These are phyloP conservation scores for Dysdera silvatica DNA, from an alignment of 1,140 invertebrate species.

Conservation along the genomic window DNA sequence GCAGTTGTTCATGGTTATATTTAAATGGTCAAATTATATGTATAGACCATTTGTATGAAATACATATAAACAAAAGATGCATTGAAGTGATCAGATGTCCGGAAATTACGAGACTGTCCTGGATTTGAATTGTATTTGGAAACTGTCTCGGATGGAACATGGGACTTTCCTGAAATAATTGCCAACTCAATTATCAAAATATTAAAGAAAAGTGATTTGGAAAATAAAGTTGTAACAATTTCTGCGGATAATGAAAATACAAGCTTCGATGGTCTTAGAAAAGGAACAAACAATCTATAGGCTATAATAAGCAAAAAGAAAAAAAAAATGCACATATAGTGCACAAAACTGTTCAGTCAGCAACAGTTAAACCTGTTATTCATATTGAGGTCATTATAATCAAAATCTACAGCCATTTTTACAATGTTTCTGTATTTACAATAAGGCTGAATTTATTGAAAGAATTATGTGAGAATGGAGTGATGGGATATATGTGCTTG, in stretches of 20 bases:
- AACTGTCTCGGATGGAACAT: too few relatives aligned
- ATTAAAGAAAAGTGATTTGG: too few relatives aligned
- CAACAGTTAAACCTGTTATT: neutral
- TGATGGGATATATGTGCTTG: neutral
- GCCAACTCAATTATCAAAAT: too few relatives aligned
- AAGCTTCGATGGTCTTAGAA: neutral
- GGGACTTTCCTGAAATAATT: too few relatives aligned
- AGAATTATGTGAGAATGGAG: neutral
- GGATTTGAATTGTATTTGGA: too few relatives aligned
- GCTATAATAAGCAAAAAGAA: neutral
- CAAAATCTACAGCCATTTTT: constrained; percentile 2
- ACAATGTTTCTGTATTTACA: neutral
- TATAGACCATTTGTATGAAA: too few relatives aligned
- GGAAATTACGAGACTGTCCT: too few relatives aligned
- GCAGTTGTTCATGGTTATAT: too few relatives aligned
- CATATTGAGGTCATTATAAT: constrained; percentile 5
- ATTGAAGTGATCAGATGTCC: too few relatives aligned
- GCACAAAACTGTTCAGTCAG: neutral
- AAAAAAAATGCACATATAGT: neutral
- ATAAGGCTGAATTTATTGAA: neutral
- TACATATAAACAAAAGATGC: too few relatives aligned
- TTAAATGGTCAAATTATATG: too few relatives aligned
- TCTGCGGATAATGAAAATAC: neutral
- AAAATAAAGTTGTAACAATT: neutral
- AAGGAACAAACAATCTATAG: neutral